Conservation (phyloP, 2,797 vertebrate genomes). For the Florisuga fusca region DNA sequence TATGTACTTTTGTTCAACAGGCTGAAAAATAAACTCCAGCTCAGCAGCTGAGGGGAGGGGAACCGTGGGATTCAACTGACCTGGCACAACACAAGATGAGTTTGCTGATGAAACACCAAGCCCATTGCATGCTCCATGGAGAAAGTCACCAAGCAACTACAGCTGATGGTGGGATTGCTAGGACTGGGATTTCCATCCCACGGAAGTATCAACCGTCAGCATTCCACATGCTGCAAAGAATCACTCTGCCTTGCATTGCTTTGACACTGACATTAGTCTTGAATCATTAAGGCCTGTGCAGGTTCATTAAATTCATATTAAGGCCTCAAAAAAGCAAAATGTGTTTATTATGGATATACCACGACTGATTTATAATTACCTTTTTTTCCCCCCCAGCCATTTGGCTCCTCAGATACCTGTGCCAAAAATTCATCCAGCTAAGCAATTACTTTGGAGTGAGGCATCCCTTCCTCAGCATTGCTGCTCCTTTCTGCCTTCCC, state of each 20-base stretch:
- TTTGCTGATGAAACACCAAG: not conserved
- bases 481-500: not conserved
- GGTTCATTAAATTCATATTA: slow-evolving; percentile 30
- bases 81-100: not conserved
- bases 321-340: slow-evolving; percentile 27
- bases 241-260: not conserved
- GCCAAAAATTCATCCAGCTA: not conserved
- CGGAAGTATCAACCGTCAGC: not conserved
- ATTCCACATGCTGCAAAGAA: not conserved
- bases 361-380: not conserved
- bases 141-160: not conserved
- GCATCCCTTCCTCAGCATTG: not conserved
- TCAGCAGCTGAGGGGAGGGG: not conserved
- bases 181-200: not conserved
- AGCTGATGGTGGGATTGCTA: not conserved
- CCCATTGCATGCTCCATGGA: rapidly evolving
- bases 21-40: not conserved
- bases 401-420: slow-evolving; percentile 29
- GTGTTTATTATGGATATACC: not conserved
- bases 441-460: not conserved
- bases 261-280: not conserved
- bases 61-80: rapidly evolving
- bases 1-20: not conserved
- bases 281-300: slow-evolving; percentile 47
- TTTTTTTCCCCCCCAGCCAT: slow-evolving; percentile 8